Evolutionary conservation across 53 echinoderm and acorn worm species (phyloP).

Genomic region (Luidia sarsii): DNA sequence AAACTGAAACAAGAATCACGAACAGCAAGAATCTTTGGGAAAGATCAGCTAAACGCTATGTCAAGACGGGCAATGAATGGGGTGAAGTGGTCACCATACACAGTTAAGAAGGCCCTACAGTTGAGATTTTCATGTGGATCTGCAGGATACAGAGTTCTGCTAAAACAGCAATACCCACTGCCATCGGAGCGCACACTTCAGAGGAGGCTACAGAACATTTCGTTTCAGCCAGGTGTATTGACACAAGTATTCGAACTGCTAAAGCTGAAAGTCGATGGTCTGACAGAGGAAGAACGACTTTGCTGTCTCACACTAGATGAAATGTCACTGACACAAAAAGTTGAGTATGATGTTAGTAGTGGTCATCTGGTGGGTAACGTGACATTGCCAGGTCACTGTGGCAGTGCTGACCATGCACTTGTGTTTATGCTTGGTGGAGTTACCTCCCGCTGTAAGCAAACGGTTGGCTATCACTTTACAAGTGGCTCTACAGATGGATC

Average conservation of each 20-base stretch:
- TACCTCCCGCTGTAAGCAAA: conserved; percentile 72
- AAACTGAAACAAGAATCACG: conserved; percentile 27
- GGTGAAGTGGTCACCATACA: neutral
- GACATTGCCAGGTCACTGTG: conserved; percentile 62
- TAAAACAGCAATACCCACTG: conserved; percentile 43
- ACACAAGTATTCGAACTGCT: conserved; percentile 52
- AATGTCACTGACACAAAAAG: conserved; percentile 67
- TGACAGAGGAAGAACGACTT: conserved; percentile 58
- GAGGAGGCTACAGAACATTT: conserved; percentile 37
- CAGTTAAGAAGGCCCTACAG: neutral
- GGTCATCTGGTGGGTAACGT: conserved; percentile 58
- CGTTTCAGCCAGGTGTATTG: conserved; percentile 52
- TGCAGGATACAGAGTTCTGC: neutral
- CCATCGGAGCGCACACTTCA: conserved; percentile 50
- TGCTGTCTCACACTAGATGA: conserved; percentile 74
- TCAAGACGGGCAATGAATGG: neutral
- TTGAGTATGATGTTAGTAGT: conserved; percentile 65
- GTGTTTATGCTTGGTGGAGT: conserved; percentile 69
- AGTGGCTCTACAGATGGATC: conserved; percentile 59
- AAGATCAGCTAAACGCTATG: neutral
- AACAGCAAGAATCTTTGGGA: neutral
- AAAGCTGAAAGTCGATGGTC: conserved; percentile 52
- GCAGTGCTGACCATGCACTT: conserved; percentile 68
- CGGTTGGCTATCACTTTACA: conserved; percentile 74
- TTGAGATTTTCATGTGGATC: neutral